Percentiles rank a stretch among this genome's conserved stretches.
phyloP scores from a whole-genome alignment of 2,888 invertebrate species.

The Bombyx huttoni region DNA sequence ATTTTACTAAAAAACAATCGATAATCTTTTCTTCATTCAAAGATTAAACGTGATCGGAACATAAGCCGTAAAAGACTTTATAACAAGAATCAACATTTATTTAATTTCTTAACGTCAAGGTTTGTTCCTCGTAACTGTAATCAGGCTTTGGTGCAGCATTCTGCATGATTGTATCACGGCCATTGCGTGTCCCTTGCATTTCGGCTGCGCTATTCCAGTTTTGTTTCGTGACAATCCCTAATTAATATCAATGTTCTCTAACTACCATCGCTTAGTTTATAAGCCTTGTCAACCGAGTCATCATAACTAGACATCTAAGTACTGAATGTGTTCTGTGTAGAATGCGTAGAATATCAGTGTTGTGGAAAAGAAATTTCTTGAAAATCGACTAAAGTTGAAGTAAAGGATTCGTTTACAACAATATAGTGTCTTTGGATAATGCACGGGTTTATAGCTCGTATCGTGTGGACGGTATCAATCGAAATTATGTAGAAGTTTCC shows the following conservation, averaged over 20 bases:
- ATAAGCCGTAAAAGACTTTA: no score
- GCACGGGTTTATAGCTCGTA: not conserved
- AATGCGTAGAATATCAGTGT: not conserved
- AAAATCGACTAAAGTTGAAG: not conserved
- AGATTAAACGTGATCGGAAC: no score
- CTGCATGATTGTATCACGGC: constrained; percentile 15
- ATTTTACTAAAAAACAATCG: no score
- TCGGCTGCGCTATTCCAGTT: constrained; percentile 13
- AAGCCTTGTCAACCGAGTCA: constrained; percentile 21
- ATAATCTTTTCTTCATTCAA: no score
- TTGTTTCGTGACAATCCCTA: constrained; percentile 26
- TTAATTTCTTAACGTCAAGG: not conserved
- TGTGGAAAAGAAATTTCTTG: not conserved
- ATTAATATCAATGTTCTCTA: constrained; percentile 29
- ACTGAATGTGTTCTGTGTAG: not conserved
- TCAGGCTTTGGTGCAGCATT: not conserved
- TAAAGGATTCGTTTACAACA: not conserved
- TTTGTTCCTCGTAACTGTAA: constrained; percentile 2
- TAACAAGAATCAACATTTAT: not conserved
- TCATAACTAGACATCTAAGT: not conserved
- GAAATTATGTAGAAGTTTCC: constrained; percentile 21
- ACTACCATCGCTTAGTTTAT: constrained; percentile 22
- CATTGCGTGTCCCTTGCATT: constrained; percentile 20
- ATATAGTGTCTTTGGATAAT: not conserved
- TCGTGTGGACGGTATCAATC: not conserved